phyloP scores from a whole-genome alignment of 2,113 vertebrate genomes.

The Nesoenas mayeri region DNA sequence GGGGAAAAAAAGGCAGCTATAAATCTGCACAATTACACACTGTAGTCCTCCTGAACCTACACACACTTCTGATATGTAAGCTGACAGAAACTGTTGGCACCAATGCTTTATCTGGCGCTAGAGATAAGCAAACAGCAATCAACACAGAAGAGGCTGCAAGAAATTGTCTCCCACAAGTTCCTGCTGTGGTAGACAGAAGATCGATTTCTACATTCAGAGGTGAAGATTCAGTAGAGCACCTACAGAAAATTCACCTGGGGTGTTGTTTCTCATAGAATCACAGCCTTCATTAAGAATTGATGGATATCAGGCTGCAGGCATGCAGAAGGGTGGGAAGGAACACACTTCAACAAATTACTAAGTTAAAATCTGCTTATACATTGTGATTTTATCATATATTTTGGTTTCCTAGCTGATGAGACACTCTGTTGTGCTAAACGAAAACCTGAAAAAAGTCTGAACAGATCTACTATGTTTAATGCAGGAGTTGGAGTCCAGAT shows the following conservation, averaged over 20 bases:
- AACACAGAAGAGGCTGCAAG: slow-evolving; percentile 65
- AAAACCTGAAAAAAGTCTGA: background rate
- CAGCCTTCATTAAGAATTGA: slow-evolving; percentile 14
- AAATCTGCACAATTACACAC: slow-evolving; percentile 45
- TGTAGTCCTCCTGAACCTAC: slow-evolving; percentile 56
- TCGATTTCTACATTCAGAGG: slow-evolving; percentile 69
- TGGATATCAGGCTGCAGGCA: slow-evolving; percentile 1
- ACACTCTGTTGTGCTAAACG: background rate
- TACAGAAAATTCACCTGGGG: slow-evolving; percentile 37
- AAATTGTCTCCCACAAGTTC: slow-evolving; percentile 67
- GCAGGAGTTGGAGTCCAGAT: background rate
- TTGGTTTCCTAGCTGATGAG: background rate
- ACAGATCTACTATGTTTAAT: background rate
- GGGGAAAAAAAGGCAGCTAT: background rate
- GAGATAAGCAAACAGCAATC: slow-evolving; percentile 68
- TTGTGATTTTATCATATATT: background rate
- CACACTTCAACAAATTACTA: background rate
- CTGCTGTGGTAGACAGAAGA: slow-evolving; percentile 60
- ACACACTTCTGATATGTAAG: slow-evolving; percentile 45
- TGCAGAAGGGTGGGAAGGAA: background rate
- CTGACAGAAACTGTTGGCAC: slow-evolving; percentile 68
- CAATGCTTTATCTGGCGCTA: slow-evolving; percentile 62
- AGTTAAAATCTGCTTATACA: background rate
- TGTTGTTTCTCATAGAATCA: slow-evolving; percentile 36
- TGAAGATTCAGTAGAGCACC: slow-evolving; percentile 60